Conservation (phyloP, 2,797 vertebrate genomes). For the Gila robusta region DNA sequence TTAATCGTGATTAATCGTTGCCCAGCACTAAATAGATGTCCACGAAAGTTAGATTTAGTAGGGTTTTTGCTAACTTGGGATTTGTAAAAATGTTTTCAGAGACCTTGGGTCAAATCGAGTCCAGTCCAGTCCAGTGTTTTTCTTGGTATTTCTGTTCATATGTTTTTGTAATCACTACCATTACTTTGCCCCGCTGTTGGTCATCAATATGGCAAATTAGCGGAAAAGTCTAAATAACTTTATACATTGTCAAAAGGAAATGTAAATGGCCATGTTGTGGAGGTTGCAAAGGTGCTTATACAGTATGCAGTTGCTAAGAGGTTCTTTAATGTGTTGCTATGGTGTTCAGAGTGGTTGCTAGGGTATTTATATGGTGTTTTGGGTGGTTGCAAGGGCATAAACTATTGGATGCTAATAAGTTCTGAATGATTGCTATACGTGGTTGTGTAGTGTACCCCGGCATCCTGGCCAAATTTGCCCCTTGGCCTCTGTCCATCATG, state of each 20-base stretch:
- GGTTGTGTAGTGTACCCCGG: not conserved
- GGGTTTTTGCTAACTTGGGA: too few relatives aligned
- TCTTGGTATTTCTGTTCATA: not conserved
- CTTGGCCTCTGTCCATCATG: too few relatives aligned
- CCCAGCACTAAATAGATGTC: too few relatives aligned
- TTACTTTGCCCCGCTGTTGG: not conserved
- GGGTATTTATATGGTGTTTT: not conserved
- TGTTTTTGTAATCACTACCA: not conserved
- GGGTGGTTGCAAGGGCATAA: not conserved
- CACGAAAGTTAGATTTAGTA: too few relatives aligned
- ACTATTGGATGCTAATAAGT: not conserved
- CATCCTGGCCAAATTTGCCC: too few relatives aligned
- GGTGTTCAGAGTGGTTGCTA: not conserved
- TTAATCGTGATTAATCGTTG: too few relatives aligned
- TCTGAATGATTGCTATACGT: not conserved
- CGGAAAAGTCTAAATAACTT: too few relatives aligned
- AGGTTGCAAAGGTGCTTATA: not conserved
- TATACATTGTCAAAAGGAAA: not conserved
- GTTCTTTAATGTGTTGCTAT: slow-evolving; percentile 1
- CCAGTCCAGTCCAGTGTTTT: not conserved
- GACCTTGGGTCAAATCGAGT: too few relatives aligned
- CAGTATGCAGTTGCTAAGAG: not conserved
- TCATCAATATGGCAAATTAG: not conserved
- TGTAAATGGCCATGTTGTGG: not conserved
- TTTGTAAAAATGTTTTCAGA: too few relatives aligned